phyloP scores from a whole-genome alignment of 2,113 vertebrate genomes.

The Anguilla rostrata region DNA sequence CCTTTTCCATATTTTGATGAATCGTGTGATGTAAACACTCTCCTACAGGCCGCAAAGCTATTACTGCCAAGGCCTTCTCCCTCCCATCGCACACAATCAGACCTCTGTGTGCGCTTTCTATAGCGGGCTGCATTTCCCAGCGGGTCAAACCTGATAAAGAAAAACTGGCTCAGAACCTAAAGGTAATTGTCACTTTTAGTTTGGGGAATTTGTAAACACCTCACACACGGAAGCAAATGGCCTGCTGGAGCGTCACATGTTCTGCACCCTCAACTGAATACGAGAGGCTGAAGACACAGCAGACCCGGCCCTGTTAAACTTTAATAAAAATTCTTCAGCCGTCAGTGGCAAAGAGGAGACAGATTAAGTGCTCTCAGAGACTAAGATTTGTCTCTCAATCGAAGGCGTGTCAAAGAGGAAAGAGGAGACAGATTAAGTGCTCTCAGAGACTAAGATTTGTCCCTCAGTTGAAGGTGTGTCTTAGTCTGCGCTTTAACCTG shows the following conservation, averaged over 20 bases:
- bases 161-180: neutral
- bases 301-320: conserved; percentile 33
- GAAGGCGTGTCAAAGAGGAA: neutral
- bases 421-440: conserved; percentile 28
- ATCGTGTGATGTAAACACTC: conserved; percentile 19
- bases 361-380: conserved; percentile 36
- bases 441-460: conserved; percentile 32
- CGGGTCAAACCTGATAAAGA: neutral
- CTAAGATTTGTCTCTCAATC: neutral
- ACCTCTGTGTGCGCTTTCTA: neutral
- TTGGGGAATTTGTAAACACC: neutral
- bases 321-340: conserved; percentile 46
- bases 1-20: conserved; percentile 7
- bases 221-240: neutral
- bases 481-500: neutral
- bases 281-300: conserved; percentile 8
- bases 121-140: neutral
- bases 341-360: conserved; percentile 21
- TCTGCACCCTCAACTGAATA: conserved; percentile 10
- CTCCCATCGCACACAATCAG: neutral
- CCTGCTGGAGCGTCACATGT: neutral
- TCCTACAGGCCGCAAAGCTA: neutral
- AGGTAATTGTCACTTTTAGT: conserved; percentile 19
- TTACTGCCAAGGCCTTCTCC: neutral
- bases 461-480: conserved; percentile 21